A percentile compares a stretch with the other conserved stretches of the same genome.
These are phyloP conservation scores for Temnothorax rugatulus DNA, from an alignment of 2,888 invertebrate species.

Conservation along the genomic window DNA sequence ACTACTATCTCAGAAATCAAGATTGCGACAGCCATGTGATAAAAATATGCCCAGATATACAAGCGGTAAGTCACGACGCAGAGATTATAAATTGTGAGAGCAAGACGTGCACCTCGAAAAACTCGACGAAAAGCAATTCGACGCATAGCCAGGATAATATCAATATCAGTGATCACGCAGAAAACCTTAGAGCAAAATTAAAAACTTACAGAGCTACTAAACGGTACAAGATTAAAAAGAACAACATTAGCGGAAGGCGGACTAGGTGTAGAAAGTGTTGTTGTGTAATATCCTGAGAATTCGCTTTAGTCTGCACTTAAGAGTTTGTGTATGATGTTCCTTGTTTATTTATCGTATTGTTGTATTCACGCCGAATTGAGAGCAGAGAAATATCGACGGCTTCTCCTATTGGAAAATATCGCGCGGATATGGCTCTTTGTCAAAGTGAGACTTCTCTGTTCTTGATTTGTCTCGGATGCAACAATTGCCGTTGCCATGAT, in stretches of 20 bases:
- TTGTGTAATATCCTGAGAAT: constrained; percentile 73
- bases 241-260: constrained; percentile 77
- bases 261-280: constrained; percentile 81
- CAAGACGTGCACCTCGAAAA: constrained; percentile 68
- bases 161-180: constrained; percentile 72
- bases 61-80: constrained; percentile 61
- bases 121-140: constrained; percentile 77
- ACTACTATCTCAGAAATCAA: neutral
- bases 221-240: constrained; percentile 71
- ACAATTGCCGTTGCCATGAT: neutral
- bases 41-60: constrained; percentile 50
- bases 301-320: constrained; percentile 24
- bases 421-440: neutral
- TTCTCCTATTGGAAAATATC: constrained; percentile 4
- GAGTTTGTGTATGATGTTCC: constrained; percentile 62
- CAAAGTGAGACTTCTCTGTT: constrained; percentile 9
- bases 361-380: neutral
- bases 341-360: constrained; percentile 61
- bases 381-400: neutral
- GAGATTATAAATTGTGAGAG: constrained; percentile 71
- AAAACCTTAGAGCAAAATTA: constrained; percentile 74
- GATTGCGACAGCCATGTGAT: constrained; percentile 62
- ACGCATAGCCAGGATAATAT: constrained; percentile 72
- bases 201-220: constrained; percentile 80
- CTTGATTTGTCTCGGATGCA: neutral